Conservation (phyloP, 1,140 invertebrate genomes). For the Delia radicum region DNA sequence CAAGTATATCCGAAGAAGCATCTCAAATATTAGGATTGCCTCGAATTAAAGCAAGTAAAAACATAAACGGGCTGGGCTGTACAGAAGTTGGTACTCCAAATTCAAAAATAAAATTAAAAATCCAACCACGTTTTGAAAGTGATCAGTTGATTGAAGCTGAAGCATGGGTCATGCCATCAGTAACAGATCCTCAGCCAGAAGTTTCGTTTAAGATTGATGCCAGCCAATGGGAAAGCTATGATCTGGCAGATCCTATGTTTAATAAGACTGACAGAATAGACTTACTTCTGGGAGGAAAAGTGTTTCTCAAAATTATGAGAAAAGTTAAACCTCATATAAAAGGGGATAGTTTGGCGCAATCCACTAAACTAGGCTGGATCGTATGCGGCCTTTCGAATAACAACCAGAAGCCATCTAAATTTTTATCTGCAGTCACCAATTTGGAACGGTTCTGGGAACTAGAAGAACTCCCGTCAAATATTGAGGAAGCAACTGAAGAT, state of each 20-base stretch:
- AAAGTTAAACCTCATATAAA: background rate
- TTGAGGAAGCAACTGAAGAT: background rate
- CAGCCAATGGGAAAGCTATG: background rate
- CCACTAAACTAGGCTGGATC: background rate
- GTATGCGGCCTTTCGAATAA: background rate
- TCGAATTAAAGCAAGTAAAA: background rate
- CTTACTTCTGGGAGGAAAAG: constrained; percentile 2
- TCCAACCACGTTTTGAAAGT: background rate
- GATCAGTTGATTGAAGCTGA: background rate
- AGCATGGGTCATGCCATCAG: background rate
- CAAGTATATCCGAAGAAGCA: constrained; percentile 3
- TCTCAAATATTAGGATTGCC: constrained; percentile 9
- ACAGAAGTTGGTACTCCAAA: background rate
- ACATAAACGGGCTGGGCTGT: background rate
- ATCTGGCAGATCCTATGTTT: constrained; percentile 9
- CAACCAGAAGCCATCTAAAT: background rate
- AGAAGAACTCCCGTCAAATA: background rate
- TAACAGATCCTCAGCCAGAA: background rate
- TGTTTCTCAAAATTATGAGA: background rate
- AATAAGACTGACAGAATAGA: constrained; percentile 11
- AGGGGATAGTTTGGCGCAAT: background rate
- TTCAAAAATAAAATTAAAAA: background rate
- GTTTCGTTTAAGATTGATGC: background rate
- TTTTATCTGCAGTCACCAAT: background rate
- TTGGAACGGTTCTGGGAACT: background rate